A percentile compares a stretch with the other conserved stretches of the same genome.
Evolutionary conservation across 2,797 vertebrate species (phyloP).

Genomic region (Neosalanx taihuensis): DNA sequence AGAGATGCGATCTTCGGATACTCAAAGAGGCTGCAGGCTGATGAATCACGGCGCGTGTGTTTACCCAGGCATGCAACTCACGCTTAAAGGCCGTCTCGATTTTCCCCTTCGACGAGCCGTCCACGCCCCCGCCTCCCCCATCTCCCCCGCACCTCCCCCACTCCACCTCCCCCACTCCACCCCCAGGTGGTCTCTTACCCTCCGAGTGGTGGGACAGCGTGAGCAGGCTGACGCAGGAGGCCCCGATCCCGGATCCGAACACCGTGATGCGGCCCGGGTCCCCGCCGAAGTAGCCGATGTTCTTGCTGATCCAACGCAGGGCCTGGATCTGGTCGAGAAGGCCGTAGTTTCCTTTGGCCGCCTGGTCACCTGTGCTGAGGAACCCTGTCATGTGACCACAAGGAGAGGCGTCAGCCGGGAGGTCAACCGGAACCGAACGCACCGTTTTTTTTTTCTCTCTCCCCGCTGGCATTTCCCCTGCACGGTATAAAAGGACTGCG

Average conservation of each 20-base stretch:
- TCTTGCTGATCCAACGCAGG: constrained; percentile 87
- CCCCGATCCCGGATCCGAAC: constrained; percentile 97
- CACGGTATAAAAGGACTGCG: background rate
- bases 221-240: constrained; percentile 96
- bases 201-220: constrained; percentile 99
- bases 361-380: constrained; percentile 98
- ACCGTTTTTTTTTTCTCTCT: no score
- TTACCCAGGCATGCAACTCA: background rate
- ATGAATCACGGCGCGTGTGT: background rate
- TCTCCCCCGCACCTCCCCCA: no score
- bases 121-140: constrained; percentile 29
- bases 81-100: background rate
- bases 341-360: constrained; percentile 98
- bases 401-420: constrained; percentile 14
- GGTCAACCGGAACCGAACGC: no score
- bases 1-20: background rate
- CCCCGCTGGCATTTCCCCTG: background rate
- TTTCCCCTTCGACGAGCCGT: background rate
- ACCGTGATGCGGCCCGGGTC: constrained; percentile 81
- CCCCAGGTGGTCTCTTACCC: constrained; percentile 75
- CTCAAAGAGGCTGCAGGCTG: background rate
- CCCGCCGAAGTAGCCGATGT: constrained; percentile 78
- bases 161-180: no score
- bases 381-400: constrained; percentile 79
- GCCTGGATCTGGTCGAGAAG: constrained; percentile 98